Evolutionary conservation across 2,888 invertebrate genomes (phyloP).

Genomic region (Drosophila limbata): DNA sequence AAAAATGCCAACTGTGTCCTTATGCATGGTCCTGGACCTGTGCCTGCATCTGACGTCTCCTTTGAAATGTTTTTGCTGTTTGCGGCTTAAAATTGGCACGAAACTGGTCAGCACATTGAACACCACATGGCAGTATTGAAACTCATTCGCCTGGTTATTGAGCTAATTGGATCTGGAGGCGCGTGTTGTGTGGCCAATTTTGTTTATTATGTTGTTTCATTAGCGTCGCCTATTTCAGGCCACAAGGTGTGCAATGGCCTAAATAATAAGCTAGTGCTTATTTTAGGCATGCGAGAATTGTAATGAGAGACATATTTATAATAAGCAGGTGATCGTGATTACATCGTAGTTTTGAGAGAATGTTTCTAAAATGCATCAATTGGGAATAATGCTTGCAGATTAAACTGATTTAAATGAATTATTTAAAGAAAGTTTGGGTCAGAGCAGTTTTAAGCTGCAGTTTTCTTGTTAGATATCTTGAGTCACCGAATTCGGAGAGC

Average conservation of each 20-base stretch:
- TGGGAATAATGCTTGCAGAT: no score
- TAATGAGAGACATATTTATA: background rate
- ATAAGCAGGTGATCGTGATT: background rate
- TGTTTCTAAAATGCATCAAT: no score
- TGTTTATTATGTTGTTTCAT: slow-evolving; percentile 54
- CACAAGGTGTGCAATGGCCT: slow-evolving; percentile 7
- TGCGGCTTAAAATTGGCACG: slow-evolving; percentile 65
- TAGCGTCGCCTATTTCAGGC: slow-evolving; percentile 19
- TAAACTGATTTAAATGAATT: no score
- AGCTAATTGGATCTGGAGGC: slow-evolving; percentile 52
- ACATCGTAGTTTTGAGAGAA: background rate
- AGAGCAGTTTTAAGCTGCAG: no score
- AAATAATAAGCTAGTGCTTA: slow-evolving; percentile 10
- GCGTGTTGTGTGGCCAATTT: slow-evolving; percentile 51
- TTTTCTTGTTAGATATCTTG: no score
- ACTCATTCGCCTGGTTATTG: slow-evolving; percentile 37
- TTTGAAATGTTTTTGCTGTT: slow-evolving; percentile 72
- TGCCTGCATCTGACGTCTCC: slow-evolving; percentile 48
- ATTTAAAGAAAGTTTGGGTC: no score
- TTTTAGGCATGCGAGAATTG: background rate
- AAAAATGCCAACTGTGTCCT: slow-evolving; percentile 30
- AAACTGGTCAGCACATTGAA: slow-evolving; percentile 51
- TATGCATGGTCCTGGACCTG: slow-evolving; percentile 5
- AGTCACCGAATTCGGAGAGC: no score
- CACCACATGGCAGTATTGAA: slow-evolving; percentile 38